Percentiles rank a stretch among this genome's conserved stretches.
phyloP scores from a whole-genome alignment of 2,888 invertebrate species.

The Amphipyra tragopoginis region DNA sequence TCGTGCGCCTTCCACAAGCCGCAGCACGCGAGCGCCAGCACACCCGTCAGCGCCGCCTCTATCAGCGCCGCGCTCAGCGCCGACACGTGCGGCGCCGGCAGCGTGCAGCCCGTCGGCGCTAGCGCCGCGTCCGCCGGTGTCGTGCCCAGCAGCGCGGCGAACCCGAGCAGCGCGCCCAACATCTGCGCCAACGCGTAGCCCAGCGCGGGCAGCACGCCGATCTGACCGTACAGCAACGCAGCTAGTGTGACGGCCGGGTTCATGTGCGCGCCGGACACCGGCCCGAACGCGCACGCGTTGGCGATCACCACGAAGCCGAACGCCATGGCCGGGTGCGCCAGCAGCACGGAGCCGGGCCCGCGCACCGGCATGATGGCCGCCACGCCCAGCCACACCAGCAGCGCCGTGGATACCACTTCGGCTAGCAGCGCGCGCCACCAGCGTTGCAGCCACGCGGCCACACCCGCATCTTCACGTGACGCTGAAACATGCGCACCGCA shows the following conservation, averaged over 20 bases:
- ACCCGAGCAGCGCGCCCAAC: conserved; percentile 74
- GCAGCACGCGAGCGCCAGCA: conserved; percentile 74
- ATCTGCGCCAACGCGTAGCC: conserved; percentile 75
- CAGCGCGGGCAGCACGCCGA: conserved; percentile 73
- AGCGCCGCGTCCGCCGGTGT: conserved; percentile 49
- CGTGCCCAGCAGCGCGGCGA: conserved; percentile 68
- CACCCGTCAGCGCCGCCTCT: conserved; percentile 74
- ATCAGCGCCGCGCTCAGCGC: conserved; percentile 59
- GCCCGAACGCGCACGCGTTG: conserved; percentile 89
- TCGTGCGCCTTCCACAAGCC: conserved; percentile 75
- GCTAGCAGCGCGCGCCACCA: conserved; percentile 81
- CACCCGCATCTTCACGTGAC: conserved; percentile 4
- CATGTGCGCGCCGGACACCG: conserved; percentile 93
- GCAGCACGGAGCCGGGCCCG: conserved; percentile 54
- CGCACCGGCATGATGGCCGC: conserved; percentile 66
- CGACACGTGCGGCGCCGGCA: conserved; percentile 59
- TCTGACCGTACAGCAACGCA: conserved; percentile 87
- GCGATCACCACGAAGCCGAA: conserved; percentile 80
- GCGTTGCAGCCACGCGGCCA: conserved; percentile 65
- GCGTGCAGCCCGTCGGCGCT: conserved; percentile 55
- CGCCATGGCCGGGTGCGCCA: conserved; percentile 77
- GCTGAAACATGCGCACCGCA: conserved; percentile 17
- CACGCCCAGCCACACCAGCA: conserved; percentile 80
- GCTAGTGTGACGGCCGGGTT: conserved; percentile 94
- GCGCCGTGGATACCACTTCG: conserved; percentile 79